Base-by-base conservation (phyloP, 1,140 invertebrate species). In the Planococcus citri region DNA sequence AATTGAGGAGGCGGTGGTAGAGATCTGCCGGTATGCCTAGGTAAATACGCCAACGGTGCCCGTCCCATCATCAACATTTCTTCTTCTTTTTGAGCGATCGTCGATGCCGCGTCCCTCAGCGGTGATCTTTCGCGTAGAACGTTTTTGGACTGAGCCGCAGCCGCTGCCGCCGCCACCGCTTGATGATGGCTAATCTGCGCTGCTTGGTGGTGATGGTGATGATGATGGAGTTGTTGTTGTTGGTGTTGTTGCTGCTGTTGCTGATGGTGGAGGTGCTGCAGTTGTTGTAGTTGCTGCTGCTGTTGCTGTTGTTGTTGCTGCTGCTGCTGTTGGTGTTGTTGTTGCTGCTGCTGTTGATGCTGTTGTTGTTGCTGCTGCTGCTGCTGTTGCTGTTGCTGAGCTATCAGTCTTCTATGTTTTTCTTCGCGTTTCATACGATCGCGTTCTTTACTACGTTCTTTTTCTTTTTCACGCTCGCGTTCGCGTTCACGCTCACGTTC, bases 371-470 rank as follows among this genome's bases (percentile, higher is more conserved):
- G n/a, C 71, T 73, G 70, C n/a, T 68, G 72, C 41, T 70, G 57
- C 51, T 68, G 76, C 78, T 77, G 73, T 79, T 79, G 75, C 75
- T 73, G 79, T 72, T 79, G 73, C 79, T 78, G 71, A 75, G 77
- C 76, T 77, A 77, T 75, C 81, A 33, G 78, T 78, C 41, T 76
- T 78, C 78, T 73, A 79, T 79, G 75, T 76, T 73, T 78, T 73
- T 79, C 73, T 79, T 78, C 71, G 74, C 77, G 77, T 77, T 76
- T 74, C 81, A 51, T 78, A 78, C 38, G 72, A 8, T 77, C 74
- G 9, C 72, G 68, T 68, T 75, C 73, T 17, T 72, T 51, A 38
- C 72, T 72, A 14, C 70, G 22, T 51, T 75, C 70, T 14, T 70
- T 24, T 33, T 72, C 68, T 0, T 61, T 29, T 51, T 69, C 68